These are phyloP conservation scores for Cosmopolites sordidus DNA, from an alignment of 2,888 invertebrate genomes.

Conservation along the genomic window DNA sequence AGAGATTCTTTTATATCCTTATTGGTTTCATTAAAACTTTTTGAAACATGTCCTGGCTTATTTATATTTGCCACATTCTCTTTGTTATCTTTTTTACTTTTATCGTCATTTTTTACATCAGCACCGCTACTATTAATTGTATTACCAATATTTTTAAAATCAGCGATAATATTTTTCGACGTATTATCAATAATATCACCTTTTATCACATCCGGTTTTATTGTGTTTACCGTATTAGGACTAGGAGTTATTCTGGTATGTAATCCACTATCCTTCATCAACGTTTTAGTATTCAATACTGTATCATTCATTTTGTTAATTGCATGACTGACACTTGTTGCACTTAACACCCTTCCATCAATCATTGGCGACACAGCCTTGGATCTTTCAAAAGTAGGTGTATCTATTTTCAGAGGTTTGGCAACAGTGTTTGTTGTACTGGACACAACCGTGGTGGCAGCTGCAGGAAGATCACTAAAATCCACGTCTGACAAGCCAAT, in stretches of 20 bases:
- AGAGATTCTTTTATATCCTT: neutral
- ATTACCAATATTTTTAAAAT: slow-evolving; percentile 3
- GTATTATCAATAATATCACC: slow-evolving; percentile 15
- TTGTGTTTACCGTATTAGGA: slow-evolving; percentile 18
- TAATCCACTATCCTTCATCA: slow-evolving; percentile 43
- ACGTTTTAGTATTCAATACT: slow-evolving; percentile 44
- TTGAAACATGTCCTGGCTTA: neutral
- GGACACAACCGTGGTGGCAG: slow-evolving; percentile 40
- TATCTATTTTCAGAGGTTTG: slow-evolving; percentile 46
- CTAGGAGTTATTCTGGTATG: slow-evolving; percentile 25
- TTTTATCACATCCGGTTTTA: slow-evolving; percentile 5
- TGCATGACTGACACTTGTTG: slow-evolving; percentile 46
- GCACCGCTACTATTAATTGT: neutral
- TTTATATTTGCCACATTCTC: neutral
- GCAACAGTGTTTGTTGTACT: slow-evolving; percentile 46
- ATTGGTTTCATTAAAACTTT: too few species aligned
- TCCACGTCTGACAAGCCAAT: slow-evolving; percentile 2
- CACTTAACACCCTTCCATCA: slow-evolving; percentile 43
- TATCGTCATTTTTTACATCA: neutral
- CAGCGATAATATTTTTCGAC: slow-evolving; percentile 1
- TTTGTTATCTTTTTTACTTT: neutral
- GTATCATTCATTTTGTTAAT: slow-evolving; percentile 49
- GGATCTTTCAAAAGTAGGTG: slow-evolving; percentile 32
- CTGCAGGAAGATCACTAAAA: slow-evolving; percentile 5
- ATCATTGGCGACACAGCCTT: slow-evolving; percentile 39